Conservation (phyloP, 2,888 invertebrate species). For the Ectemnius lituratus region DNA sequence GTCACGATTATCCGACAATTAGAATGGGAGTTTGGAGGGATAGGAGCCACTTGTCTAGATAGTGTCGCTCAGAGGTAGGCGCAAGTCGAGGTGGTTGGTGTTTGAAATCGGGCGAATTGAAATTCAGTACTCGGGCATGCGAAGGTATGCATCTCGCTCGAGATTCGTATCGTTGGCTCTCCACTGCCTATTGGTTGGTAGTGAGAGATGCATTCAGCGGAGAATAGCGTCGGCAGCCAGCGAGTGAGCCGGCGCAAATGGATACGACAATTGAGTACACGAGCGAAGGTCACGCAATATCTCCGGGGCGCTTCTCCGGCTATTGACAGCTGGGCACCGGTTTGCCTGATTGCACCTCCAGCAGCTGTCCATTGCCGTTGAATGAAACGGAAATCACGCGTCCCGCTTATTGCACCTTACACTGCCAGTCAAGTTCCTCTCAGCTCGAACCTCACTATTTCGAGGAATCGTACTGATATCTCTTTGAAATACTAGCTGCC, state of each 20-base stretch:
- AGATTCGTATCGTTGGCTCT: conserved; percentile 11
- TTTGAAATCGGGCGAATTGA: conserved; percentile 45
- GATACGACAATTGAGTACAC: conserved; percentile 42
- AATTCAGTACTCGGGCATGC: conserved; percentile 45
- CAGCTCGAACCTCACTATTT: no score
- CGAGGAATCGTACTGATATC: background rate
- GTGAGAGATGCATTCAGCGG: background rate
- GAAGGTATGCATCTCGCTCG: conserved; percentile 11
- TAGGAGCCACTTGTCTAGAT: no score
- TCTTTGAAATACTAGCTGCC: background rate
- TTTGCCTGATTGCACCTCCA: conserved; percentile 42
- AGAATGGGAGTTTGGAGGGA: no score
- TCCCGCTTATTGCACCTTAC: conserved; percentile 26
- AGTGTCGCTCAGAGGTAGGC: no score
- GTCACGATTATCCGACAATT: no score
- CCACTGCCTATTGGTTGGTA: conserved; percentile 10
- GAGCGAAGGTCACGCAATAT: conserved; percentile 55
- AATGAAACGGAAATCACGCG: conserved; percentile 41
- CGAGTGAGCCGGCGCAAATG: conserved; percentile 22
- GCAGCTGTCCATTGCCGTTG: conserved; percentile 8
- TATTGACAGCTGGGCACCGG: conserved; percentile 29
- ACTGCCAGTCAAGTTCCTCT: background rate
- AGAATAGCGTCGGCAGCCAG: conserved; percentile 1
- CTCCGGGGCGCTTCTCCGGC: conserved; percentile 31
- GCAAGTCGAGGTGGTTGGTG: background rate